Base-by-base conservation (phyloP, 2,888 invertebrate genomes). In the Prenolepis imparis region DNA sequence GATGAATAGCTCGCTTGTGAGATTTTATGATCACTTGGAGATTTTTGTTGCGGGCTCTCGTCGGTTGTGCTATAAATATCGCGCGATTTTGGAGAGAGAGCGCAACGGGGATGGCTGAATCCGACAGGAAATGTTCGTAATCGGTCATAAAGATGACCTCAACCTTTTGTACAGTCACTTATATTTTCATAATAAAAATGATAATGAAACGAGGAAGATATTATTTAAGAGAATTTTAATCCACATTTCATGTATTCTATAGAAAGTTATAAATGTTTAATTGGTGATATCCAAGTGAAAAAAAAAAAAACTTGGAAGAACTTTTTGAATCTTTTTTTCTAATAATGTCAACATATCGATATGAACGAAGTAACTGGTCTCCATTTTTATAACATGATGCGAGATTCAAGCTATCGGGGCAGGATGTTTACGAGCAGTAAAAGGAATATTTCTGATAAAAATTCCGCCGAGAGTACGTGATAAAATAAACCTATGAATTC, bases 1-100 rank as follows among this genome's bases (percentile, higher is more conserved):
- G 86, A 91, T 91, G 90, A 90, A 91, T 90, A 84, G 84, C 52
- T 63, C 88, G 88, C 82, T 87, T 90, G 90, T 90, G 77, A 77
- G 77, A 84, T 83, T 84, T 81, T 83, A 75, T 70, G 72, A 44
- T 81, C 87, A 83, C 28, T 83, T 84, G 59, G 52, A 70, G 84
- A 87, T 89, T 86, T 80, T 82, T 68, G 82, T 83, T 73, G 52
- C 48, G 72, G 39, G n/a, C 72, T n/a, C 67, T 55, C 61, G 82
- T 41, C 21, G 44, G 21, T 24, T 48, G 80, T 48, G 80, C 81
- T 86, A 86, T 86, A 83, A 86, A 84, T 86, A 83, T 48, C 73
- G 59, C 55, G 15, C 57, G 70, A 59, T 68, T 87, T 84, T 67
- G 73, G 32, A 32, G 67, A 68, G 66, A 68, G 75, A 59, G 28